A percentile compares a stretch with the other conserved stretches of the same genome.
Evolutionary conservation across 2,888 invertebrate species (phyloP).

Genomic region (Clivina fossor): DNA sequence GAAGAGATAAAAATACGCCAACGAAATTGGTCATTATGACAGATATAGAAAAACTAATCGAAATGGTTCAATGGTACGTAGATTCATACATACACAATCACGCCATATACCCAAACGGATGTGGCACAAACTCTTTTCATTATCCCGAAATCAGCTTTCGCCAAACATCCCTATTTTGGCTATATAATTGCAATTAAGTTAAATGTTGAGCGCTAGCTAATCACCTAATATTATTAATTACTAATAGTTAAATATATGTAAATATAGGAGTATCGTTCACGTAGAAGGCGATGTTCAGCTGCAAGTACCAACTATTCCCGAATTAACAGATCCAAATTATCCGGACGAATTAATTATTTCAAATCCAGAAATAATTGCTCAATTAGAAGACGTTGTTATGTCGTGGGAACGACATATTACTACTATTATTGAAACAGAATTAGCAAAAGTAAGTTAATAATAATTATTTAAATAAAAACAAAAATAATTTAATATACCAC

Average conservation of each 20-base stretch:
- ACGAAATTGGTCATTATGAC: conserved; percentile 5
- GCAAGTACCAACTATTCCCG: conserved; percentile 63
- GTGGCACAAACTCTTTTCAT: too few species aligned
- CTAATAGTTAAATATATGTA: conserved; percentile 42
- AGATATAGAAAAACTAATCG: conserved; percentile 22
- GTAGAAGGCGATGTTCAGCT: conserved; percentile 73
- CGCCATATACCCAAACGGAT: too few species aligned
- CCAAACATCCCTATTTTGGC: not conserved
- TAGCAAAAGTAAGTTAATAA: conserved; percentile 54
- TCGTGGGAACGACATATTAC: conserved; percentile 70
- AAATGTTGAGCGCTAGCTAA: too few species aligned
- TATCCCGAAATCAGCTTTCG: too few species aligned
- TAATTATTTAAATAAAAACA: too few species aligned
- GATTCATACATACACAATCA: too few species aligned
- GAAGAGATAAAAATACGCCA: conserved; percentile 5
- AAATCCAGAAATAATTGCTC: conserved; percentile 56
- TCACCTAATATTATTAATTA: too few species aligned
- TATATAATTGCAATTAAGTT: too few species aligned
- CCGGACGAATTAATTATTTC: conserved; percentile 5
- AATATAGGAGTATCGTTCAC: conserved; percentile 69
- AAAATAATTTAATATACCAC: not conserved
- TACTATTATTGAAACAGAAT: conserved; percentile 57
- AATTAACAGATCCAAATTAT: conserved; percentile 51
- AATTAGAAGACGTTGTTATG: conserved; percentile 64
- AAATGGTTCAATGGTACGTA: conserved; percentile 45